phyloP scores from a whole-genome alignment of 2,888 invertebrate species.

The Microplitis manilae region DNA sequence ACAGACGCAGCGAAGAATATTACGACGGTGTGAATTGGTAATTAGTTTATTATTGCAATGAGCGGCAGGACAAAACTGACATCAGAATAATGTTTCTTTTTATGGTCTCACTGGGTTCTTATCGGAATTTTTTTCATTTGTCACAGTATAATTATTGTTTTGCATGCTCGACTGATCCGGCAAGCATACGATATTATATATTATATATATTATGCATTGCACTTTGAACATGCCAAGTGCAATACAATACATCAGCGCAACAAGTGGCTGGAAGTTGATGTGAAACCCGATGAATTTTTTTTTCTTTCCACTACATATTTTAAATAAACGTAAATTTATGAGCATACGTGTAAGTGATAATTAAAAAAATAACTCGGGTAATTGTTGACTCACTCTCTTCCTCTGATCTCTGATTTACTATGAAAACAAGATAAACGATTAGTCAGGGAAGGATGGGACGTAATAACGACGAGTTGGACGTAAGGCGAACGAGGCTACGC shows the following conservation, averaged over 20 bases:
- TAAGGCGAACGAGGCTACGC: slow-evolving; percentile 53
- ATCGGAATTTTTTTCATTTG: slow-evolving; percentile 12
- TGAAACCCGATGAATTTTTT: neutral
- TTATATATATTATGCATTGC: neutral
- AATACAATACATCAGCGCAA: neutral
- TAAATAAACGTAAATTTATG: neutral
- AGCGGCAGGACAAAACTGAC: neutral
- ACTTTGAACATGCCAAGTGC: slow-evolving; percentile 5
- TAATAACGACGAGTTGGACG: neutral
- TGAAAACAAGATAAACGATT: slow-evolving; percentile 43
- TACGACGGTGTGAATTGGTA: neutral
- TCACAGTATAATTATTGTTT: slow-evolving; percentile 10
- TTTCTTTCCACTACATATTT: neutral
- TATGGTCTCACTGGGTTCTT: slow-evolving; percentile 11
- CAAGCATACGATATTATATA: neutral
- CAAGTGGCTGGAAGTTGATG: slow-evolving; percentile 1
- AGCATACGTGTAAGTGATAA: neutral
- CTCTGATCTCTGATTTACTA: slow-evolving; percentile 16
- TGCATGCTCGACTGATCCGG: slow-evolving; percentile 8
- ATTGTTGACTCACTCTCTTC: slow-evolving; percentile 13
- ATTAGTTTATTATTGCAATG: neutral
- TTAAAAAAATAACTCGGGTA: neutral
- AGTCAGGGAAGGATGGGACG: slow-evolving; percentile 22
- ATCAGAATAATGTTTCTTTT: neutral
- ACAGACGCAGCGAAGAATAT: neutral